Conservation (phyloP, 1,140 invertebrate species). For the Euglossa dilemma region DNA sequence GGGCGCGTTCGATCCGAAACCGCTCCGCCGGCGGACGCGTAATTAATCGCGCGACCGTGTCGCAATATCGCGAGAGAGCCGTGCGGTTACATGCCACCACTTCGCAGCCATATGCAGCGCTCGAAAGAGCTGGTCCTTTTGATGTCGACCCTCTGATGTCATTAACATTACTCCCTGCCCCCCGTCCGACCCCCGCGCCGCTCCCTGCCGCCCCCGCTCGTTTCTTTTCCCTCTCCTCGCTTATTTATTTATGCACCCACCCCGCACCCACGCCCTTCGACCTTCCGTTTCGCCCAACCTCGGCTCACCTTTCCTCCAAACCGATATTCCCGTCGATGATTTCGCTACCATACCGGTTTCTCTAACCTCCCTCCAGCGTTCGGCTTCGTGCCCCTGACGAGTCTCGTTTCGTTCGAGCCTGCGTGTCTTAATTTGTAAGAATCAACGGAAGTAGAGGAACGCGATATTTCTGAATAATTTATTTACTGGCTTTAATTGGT, state of each 20-base stretch:
- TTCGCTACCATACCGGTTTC: too few relatives aligned
- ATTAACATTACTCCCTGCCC: slow-evolving; percentile 62
- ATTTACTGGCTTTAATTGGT: too few relatives aligned
- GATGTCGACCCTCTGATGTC: slow-evolving; percentile 68
- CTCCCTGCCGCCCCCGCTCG: background rate
- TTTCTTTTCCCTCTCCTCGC: background rate
- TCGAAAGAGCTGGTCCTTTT: slow-evolving; percentile 71
- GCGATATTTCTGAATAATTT: too few relatives aligned
- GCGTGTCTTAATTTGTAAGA: too few relatives aligned
- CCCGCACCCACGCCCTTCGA: too few relatives aligned
- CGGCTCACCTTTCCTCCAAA: background rate
- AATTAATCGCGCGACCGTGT: slow-evolving; percentile 67
- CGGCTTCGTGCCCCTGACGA: too few relatives aligned
- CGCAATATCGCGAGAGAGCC: slow-evolving; percentile 66
- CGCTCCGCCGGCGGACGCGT: slow-evolving; percentile 45
- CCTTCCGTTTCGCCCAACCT: background rate
- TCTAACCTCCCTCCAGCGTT: too few relatives aligned
- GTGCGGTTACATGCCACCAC: slow-evolving; percentile 65
- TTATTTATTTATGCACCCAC: slow-evolving; percentile 25
- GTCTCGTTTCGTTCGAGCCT: too few relatives aligned
- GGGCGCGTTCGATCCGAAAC: slow-evolving; percentile 51
- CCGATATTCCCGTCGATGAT: background rate
- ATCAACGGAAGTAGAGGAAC: too few relatives aligned
- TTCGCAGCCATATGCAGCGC: slow-evolving; percentile 63
- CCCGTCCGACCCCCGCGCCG: too few relatives aligned